Conservation (phyloP, 2,888 invertebrate genomes). For the Rotaria sp. region DNA sequence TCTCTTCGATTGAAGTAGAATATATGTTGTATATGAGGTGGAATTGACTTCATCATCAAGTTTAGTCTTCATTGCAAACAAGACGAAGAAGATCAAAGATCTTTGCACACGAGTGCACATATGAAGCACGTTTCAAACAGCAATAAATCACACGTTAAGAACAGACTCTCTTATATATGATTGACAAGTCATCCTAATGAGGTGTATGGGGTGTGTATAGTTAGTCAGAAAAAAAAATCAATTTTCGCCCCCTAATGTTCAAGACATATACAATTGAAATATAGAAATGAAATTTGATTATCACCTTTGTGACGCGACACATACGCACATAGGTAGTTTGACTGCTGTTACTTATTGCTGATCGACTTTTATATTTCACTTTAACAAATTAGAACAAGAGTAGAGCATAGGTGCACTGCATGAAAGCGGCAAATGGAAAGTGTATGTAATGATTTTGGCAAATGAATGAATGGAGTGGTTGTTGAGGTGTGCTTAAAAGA, state of each 20-base stretch:
- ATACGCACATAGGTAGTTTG: constrained; percentile 11
- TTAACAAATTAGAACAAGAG: constrained; percentile 17
- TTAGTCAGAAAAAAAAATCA: background rate
- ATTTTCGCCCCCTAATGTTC: background rate
- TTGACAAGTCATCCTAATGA: background rate
- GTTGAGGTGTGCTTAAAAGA: constrained; percentile 9
- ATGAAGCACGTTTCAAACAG: too few relatives aligned
- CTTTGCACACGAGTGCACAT: too few relatives aligned
- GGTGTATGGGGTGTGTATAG: too few relatives aligned
- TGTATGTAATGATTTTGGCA: constrained; percentile 14
- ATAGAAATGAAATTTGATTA: constrained; percentile 17
- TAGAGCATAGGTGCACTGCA: background rate
- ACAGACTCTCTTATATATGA: background rate
- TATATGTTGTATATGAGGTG: too few relatives aligned
- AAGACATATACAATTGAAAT: constrained; percentile 9
- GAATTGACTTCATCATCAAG: too few relatives aligned
- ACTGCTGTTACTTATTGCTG: constrained; percentile 4
- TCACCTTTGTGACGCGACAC: constrained; percentile 15
- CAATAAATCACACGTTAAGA: too few relatives aligned
- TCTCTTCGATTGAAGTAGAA: too few relatives aligned
- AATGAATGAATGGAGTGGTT: background rate
- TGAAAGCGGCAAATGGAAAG: constrained; percentile 21
- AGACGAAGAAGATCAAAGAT: too few relatives aligned
- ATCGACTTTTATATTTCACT: constrained; percentile 24
- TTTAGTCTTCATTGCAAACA: too few relatives aligned